Evolutionary conservation across 2,888 invertebrate genomes (phyloP).

Genomic region (Himalopsyche japonica): DNA sequence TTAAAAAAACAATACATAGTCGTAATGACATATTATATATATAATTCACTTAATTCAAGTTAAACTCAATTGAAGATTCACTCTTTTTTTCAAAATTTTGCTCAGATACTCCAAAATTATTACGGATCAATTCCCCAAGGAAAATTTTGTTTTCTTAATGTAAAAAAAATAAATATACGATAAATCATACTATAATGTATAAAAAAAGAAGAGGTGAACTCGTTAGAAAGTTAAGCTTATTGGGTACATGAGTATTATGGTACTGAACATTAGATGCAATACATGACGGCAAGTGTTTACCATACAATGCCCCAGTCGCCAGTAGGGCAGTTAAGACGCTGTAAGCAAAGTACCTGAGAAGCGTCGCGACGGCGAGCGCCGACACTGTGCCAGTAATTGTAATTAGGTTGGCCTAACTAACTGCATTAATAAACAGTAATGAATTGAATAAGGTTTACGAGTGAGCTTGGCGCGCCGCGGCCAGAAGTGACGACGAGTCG

Average conservation of each 20-base stretch:
- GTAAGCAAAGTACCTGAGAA: neutral
- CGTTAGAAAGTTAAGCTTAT: no score
- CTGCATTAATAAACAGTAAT: slow-evolving; percentile 54
- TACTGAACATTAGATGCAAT: neutral
- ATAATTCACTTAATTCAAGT: no score
- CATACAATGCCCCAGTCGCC: neutral
- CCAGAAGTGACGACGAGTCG: neutral
- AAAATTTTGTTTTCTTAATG: no score
- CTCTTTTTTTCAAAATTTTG: no score
- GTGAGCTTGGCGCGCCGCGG: slow-evolving; percentile 33
- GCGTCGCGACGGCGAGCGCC: neutral
- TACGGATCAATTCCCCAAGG: no score
- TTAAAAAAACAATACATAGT: no score
- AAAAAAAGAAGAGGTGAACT: no score
- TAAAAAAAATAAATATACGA: no score
- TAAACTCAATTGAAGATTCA: no score
- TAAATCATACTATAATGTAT: no score
- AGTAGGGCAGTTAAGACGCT: neutral
- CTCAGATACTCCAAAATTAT: no score
- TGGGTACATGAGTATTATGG: neutral
- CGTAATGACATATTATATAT: no score
- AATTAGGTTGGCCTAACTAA: slow-evolving; percentile 52
- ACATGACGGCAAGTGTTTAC: neutral
- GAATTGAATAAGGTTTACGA: slow-evolving; percentile 48
- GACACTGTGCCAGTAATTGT: slow-evolving; percentile 43